A percentile compares a stretch with the other conserved stretches of the same genome.
These are phyloP conservation scores for Lepidocolaptes lacrymiger DNA, from an alignment of 2,797 vertebrate species.

Conservation along the genomic window DNA sequence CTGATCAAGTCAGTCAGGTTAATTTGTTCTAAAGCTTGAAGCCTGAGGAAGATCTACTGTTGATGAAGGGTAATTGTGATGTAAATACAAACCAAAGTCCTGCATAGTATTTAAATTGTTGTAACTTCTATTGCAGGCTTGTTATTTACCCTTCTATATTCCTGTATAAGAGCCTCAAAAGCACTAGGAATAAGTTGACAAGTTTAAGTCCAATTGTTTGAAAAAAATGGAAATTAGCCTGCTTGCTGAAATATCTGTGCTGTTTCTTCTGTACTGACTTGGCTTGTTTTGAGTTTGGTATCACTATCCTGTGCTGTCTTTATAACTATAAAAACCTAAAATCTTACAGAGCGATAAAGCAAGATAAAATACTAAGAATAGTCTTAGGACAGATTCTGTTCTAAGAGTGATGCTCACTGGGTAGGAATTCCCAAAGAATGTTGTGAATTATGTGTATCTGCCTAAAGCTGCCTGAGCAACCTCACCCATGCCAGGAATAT, in stretches of 20 bases:
- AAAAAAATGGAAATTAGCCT: neutral
- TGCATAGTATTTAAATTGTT: neutral
- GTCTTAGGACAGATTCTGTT: neutral
- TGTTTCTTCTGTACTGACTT: neutral
- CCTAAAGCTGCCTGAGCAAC: neutral
- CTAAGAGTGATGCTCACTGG: neutral
- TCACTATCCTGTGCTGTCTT: neutral
- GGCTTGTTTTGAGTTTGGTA: neutral
- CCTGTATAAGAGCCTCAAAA: neutral
- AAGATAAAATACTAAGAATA: neutral
- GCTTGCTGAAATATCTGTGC: neutral
- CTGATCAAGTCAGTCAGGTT: neutral
- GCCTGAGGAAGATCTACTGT: neutral
- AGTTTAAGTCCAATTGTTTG: neutral
- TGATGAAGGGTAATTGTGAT: neutral
- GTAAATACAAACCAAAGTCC: neutral
- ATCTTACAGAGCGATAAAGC: neutral
- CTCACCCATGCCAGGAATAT: neutral
- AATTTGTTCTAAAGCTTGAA: neutral
- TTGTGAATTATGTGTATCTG: neutral
- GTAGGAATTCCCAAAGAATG: neutral
- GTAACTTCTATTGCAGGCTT: neutral
- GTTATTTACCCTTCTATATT: neutral
- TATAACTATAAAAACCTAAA: neutral
- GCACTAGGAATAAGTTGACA: neutral